phyloP scores from a whole-genome alignment of 2,113 vertebrate species.

The Labeo catla region DNA sequence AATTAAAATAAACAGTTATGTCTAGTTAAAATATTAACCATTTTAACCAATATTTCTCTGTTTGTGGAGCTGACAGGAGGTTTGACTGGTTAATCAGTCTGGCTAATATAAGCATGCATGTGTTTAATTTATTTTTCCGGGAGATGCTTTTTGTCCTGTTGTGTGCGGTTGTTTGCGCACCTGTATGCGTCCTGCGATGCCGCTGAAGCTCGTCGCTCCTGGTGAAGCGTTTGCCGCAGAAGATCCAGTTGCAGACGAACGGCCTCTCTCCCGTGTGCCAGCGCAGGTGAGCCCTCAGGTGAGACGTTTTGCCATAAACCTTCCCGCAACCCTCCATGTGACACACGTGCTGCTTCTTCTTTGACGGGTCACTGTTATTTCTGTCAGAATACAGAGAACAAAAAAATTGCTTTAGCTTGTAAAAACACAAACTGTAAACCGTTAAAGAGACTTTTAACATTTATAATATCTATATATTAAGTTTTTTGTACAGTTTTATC shows the following conservation, averaged over 20 bases:
- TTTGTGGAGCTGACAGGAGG: no score
- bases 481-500: background rate
- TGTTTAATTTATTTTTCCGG: background rate
- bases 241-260: conserved; percentile 99
- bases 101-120: background rate
- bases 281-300: conserved; percentile 95
- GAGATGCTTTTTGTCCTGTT: background rate
- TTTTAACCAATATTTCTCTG: no score
- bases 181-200: conserved; percentile 97
- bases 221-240: conserved; percentile 98
- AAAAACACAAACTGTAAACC: background rate
- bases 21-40: no score
- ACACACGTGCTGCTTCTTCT: conserved; percentile 99
- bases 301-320: conserved; percentile 98
- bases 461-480: background rate
- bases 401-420: background rate
- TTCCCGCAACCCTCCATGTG: conserved; percentile 99
- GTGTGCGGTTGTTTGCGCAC: conserved; percentile 64
- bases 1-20: no score
- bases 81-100: no score
- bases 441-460: background rate
- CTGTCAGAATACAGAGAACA: conserved; percentile 67
- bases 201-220: conserved; percentile 96
- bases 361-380: conserved; percentile 92
- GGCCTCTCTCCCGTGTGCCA: conserved; percentile 99